Evolutionary conservation across 2,888 invertebrate genomes (phyloP), one percentile per base, ranked within the genome.

Genomic region (Pteria penguin): DNA sequence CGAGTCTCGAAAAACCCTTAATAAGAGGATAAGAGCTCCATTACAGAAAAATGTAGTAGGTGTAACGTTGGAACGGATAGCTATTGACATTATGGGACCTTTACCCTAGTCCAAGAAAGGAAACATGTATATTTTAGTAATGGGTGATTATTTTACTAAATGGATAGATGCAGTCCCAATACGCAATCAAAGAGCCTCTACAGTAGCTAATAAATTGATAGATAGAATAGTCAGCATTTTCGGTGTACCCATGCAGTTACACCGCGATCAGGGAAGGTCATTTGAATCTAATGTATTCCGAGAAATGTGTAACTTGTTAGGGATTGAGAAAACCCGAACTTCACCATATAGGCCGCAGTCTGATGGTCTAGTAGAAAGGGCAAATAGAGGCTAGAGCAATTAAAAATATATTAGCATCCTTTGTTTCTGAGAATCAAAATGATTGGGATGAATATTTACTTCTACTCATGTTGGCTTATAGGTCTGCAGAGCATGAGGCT

Each of bases 391-490:
- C n/a, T n/a, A n/a, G n/a, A n/a, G n/a, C n/a, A n/a, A n/a, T n/a
- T n/a, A n/a, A 72, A 32, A 69, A 72, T 24, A 80, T 82, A 72
- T 36, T 78, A 18, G 33, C 71, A 18, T 32, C 75, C 8, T 76
- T 60, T 63, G 76, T 78, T 0, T 55, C 67, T n/a, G n/a, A n/a
- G n/a, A n/a, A n/a, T n/a, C 72, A 79, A 31, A 67, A 52, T 5
- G 72, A 82, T 65, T 79, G 74, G 78, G n/a, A n/a, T 66, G 54
- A 60, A 61, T 29, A 76, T 45, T 54, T 81, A 52, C 72, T 69
- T 36, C 36, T 70, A 29, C 24, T 79, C 4, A 69, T 68, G 60
- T 33, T 72, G 54, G 76, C 82, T 11, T 82, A 70, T 61, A 71
- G 76, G 32, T 68, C 78, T 26, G 5, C 62, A 22, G 65, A 74